A percentile compares a stretch with the other conserved stretches of the same genome.
phyloP scores from a whole-genome alignment of 2,797 vertebrate genomes.

The Holocentrus rufus region DNA sequence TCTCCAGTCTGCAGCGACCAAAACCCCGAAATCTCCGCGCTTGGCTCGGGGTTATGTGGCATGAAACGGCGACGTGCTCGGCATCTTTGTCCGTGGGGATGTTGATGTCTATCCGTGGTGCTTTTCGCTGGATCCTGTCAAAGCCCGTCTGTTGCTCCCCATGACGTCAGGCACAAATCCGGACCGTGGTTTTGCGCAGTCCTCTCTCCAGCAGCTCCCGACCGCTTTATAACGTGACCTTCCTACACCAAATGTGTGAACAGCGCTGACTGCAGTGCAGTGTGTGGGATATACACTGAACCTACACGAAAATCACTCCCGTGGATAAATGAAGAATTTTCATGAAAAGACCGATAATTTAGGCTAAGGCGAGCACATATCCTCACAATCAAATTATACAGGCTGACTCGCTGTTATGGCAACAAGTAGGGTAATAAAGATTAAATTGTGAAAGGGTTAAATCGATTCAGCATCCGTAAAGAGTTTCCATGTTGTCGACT shows the following conservation, averaged over 20 bases:
- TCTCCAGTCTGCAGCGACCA: neutral
- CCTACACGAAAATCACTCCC: neutral
- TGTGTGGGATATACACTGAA: constrained; percentile 1
- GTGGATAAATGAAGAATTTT: neutral
- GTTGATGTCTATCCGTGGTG: constrained; percentile 56
- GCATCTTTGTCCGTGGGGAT: constrained; percentile 54
- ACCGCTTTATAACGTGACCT: constrained; percentile 75
- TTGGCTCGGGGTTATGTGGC: constrained; percentile 2
- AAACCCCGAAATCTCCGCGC: constrained; percentile 7
- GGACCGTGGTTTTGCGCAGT: constrained; percentile 83
- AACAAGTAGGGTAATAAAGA: constrained; percentile 22
- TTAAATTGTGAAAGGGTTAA: neutral
- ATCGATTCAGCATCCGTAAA: neutral
- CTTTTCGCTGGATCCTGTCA: constrained; percentile 70
- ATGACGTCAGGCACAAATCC: constrained; percentile 84
- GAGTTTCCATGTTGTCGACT: neutral
- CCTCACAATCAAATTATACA: neutral
- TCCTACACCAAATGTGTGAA: constrained; percentile 66
- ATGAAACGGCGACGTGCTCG: constrained; percentile 29
- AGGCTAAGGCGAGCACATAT: neutral
- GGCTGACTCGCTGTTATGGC: neutral
- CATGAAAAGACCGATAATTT: neutral
- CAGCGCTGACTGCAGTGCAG: constrained; percentile 78
- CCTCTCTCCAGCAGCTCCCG: constrained; percentile 62
- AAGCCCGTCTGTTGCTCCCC: constrained; percentile 75